Evolutionary conservation across 1,140 invertebrate genomes (phyloP), one percentile per base, ranked within the genome.

Genomic region (Stenopsyche tienmushanensis): DNA sequence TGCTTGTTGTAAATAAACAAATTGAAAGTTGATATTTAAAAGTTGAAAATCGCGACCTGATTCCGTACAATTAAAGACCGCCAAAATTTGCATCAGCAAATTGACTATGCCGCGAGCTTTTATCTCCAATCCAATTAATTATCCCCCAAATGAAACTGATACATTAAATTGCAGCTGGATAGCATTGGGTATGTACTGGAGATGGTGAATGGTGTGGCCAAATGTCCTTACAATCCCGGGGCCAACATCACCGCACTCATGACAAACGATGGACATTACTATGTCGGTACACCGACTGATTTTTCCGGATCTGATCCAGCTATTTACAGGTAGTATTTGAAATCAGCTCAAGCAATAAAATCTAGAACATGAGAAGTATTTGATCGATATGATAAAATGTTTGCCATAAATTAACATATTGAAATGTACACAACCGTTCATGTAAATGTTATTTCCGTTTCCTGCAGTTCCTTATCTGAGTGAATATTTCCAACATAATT

Each of bases 171-270:
- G 29, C 77, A 91, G 88, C 88, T 92, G 72, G 88, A 93, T 72
- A 88, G 90, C 67, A 83, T 93, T 53, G 86, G 82, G 66, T 81
- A 76, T 41, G 84, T 91, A 15, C 85, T 83, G 1, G 84, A 84
- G 64, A 83, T 79, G 76, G 83, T 88, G 18, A 81, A 83, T n/a
- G 91, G 92, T 0, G 84, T 91, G 20, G 91, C 90, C 7, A 90
- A 91, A 76, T 94, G 92, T 74, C 91, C 94, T 0, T 91, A 91
- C 75, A 90, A 89, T 74, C 92, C 94, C 0, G 79, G 84, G 60
- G 85, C 92, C 0, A 95, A 94, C 75, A 87, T 90, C 34, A 95
- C 92, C 1, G 88, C 91, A 10, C 81, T 96, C 2, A 80, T 96
- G 71, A 87, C 91, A 1, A 78, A 80, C 34, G 83, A 84, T 60